Evolutionary conservation across 2,113 vertebrate genomes (phyloP), one percentile per base, ranked within the genome.

Genomic region (Podilymbus podiceps): DNA sequence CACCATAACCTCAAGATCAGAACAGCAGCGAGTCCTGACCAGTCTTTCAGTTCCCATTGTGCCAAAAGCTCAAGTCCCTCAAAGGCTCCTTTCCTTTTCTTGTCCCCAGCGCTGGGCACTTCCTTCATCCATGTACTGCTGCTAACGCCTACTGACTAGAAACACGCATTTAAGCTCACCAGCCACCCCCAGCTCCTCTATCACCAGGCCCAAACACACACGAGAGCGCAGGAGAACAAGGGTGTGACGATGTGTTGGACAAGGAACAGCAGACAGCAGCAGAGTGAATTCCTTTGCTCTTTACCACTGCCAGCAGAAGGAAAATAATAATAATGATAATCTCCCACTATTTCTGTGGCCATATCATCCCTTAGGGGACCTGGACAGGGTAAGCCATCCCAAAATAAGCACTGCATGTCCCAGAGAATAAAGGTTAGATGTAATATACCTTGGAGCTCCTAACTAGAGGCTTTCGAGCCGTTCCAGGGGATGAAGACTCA

Each of bases 91-190:
- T 85, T 73, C 50, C 52, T 46, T 30, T 42, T 25, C 42, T n/a
- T 8, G 6, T 14, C 15, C 7, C 11, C 0, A 0, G 4, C 18
- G 30, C 62, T 12, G 14, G 47, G 18, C 13, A 5, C 35, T 30
- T 68, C 78, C 59, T 30, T 78, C 23, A 9, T 11, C 25, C 30
- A 19, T 15, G 52, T 55, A 15, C 25, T 74, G 28, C 56, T 27
- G 25, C 30, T 50, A 50, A 76, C 1, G 2, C 42, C 59, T 63
- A 6, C 47, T 15, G 46, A 4, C 59, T 53, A 11, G 13, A 64
- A 52, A 52, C 19, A 59, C 4, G 16, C 66, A 28, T 40, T 24
- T 9, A 59, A 38, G 55, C 44, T 16, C 60, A 7, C 31, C 42
- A 50, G 46, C 28, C 71, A 24, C 60, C 19, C 25, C 23, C 76